These are phyloP conservation scores for Podarcis raffonei DNA, from an alignment of 2,113 vertebrate genomes.

Conservation along the genomic window DNA sequence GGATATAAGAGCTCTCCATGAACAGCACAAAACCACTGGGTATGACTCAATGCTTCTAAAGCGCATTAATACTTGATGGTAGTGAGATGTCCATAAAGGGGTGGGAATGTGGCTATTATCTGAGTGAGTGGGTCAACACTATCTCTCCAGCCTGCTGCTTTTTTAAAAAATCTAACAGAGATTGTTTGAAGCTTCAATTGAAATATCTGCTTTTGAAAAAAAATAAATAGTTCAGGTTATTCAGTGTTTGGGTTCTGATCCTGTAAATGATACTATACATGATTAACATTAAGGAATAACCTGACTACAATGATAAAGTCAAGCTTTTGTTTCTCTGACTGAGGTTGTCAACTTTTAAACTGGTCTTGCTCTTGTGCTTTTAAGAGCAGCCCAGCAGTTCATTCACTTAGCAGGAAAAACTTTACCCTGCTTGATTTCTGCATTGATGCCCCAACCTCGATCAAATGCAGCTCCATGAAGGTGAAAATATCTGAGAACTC, in stretches of 20 bases:
- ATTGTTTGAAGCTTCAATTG: neutral
- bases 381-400: neutral
- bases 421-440: neutral
- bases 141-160: neutral
- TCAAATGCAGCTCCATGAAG: constrained; percentile 14
- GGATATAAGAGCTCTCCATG: too few relatives aligned
- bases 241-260: neutral
- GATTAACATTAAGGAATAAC: neutral
- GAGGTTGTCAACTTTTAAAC: neutral
- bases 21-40: too few relatives aligned
- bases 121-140: neutral
- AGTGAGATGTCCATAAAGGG: neutral
- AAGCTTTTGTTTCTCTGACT: neutral
- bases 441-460: neutral
- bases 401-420: neutral
- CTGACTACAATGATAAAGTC: neutral
- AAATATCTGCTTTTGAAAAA: neutral
- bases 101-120: rapidly evolving
- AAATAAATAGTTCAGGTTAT: neutral
- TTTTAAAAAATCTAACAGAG: neutral
- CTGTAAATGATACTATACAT: neutral
- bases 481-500: neutral
- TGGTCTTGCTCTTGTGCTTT: neutral
- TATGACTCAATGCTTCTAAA: neutral
- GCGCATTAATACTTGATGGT: neutral